Base-by-base conservation (phyloP, 2,113 vertebrate species). In the Notarius quadriscutis region DNA sequence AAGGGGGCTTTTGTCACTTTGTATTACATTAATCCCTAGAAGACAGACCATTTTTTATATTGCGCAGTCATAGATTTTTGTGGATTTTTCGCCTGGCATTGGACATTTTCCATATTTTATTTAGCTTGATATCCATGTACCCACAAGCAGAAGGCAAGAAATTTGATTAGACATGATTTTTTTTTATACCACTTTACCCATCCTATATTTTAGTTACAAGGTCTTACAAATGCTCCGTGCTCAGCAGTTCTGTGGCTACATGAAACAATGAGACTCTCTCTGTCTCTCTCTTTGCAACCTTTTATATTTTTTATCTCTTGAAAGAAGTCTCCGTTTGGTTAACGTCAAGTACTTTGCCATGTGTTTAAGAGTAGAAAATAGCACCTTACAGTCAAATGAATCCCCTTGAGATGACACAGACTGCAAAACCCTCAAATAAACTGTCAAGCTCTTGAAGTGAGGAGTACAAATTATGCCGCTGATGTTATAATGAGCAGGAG, bases 401-500 rank as follows among this genome's bases (percentile, higher is more conserved):
- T 86, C 71, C 84, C 83, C 63, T 55, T 88, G 87, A 84, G 81
- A 86, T 81, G 87, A 74, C 89, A 88, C 83, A 60, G 71, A 50
- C 86, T 84, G 65, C 71, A 51, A 75, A 87, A 50, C 86, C 84
- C 83, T 84, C 55, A 20, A 86, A 87, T 88, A 67, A 88, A 88
- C 84, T 74, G 80, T 87, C 75, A 65, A 41, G 65, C 80, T 82
- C 74, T 79, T 11, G 84, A 82, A 67, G 74, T 27, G 57, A 80
- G 83, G 86, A 85, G 88, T 67, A 41, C 79, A 85, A 78, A 79
- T 89, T 89, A 89, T 88, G 84, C 78, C 86, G 85, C 63, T 82
- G 88, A 91, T 85, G 87, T 88, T 88, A 83, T 91, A 89, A 91
- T 91, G 87, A 91, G 81, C 53, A 79, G n/a, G 72, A 50, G 77